Base-by-base conservation (phyloP, 2,797 vertebrate genomes). In the Hirundo rustica region DNA sequence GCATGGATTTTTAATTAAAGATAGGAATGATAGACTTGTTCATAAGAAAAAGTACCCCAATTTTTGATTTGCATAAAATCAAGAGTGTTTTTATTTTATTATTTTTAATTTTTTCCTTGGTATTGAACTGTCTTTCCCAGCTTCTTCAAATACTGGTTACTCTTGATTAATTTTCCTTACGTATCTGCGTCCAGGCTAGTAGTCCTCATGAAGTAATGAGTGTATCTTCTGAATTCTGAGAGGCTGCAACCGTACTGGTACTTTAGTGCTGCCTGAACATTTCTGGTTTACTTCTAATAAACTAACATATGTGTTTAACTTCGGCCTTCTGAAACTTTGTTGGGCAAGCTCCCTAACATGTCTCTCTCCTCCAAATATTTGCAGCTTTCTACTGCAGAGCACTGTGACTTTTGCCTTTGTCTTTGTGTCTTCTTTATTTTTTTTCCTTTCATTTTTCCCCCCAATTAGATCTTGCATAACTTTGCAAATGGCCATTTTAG, bases 301-400 rank as follows among this genome's bases (percentile, higher is more conserved):
- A 18, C 8, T n/a, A 53, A 27, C 1, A 5, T 34, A 16, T 0
- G 0, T 13, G 4, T 72, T 70, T 65, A 70, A 30, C 2, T 13
- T 6, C 1, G 1, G 4, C 3, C 26, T 65, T 77, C 17, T 80
- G 30, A 27, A 55, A 21, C 23, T 83, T 48, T 76, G 5, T 34
- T 58, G 12, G 3, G 13, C 54, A 71, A 67, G 25, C 32, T 87
- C 23, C 21, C 21, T 58, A 32, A 29, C 44, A 85, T 2, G 0
- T 57, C 10, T 65, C 8, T 32, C 16, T 66, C 26, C 13, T 84
- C 30, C n/a, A 78, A 74, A 38, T 54, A 57, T 25, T 65, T 89
- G 9, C 25, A 70, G 8, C 27, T 90, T 58, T 20, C 17, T 90
- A 18, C 29, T 87, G 27, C 53, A 48, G 10, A 45, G 13, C 17